A percentile compares a stretch with the other conserved stretches of the same genome.
phyloP scores from a whole-genome alignment of 2,797 vertebrate genomes.

The Ispidina lecontei region DNA sequence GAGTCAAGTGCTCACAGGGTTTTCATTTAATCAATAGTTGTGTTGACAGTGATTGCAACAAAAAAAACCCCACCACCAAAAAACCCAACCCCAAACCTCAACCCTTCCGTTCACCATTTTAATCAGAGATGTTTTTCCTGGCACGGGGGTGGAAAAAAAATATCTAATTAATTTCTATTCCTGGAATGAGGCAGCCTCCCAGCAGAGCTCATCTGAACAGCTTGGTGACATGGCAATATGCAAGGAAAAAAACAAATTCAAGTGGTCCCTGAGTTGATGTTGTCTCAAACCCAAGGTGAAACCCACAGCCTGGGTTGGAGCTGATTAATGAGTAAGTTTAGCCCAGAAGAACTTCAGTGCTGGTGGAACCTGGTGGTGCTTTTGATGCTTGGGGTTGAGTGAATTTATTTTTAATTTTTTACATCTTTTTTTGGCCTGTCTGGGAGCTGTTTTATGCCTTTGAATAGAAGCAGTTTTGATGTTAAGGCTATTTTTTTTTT shows the following conservation, averaged over 20 bases:
- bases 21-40: constrained; percentile 71
- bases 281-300: neutral
- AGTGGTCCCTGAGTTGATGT: constrained; percentile 8
- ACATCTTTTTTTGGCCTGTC: neutral
- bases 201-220: constrained; percentile 60
- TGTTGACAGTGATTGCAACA: constrained; percentile 58
- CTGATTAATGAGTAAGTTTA: neutral
- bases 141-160: neutral
- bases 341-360: neutral
- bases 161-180: constrained; percentile 80
- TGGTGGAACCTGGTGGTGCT: neutral
- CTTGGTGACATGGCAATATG: constrained; percentile 27
- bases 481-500: neutral
- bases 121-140: constrained; percentile 76
- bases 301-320: neutral
- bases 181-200: constrained; percentile 68
- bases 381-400: neutral
- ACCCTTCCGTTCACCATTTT: constrained; percentile 53
- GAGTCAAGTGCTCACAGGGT: constrained; percentile 46
- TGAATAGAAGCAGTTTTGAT: neutral
- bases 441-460: neutral
- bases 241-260: neutral
- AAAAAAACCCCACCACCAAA: neutral
- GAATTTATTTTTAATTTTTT: neutral
- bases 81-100: neutral